Conservation (phyloP, 92 coral and sea anemone species). For the Desmophyllum pertusum region DNA sequence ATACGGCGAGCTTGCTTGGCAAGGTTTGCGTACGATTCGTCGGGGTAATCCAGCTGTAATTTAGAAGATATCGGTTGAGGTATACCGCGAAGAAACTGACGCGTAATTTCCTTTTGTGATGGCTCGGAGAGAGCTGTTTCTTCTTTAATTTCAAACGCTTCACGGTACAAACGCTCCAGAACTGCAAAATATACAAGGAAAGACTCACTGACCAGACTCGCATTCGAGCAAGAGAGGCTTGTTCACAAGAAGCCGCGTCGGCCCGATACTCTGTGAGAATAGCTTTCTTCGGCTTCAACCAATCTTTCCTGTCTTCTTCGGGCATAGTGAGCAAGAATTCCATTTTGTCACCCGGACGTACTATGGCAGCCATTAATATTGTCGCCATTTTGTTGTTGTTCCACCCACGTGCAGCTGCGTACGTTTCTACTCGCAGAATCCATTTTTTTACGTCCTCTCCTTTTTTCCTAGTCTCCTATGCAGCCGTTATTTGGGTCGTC, state of each 20-base stretch:
- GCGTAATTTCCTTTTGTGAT: not conserved
- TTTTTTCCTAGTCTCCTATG: too few relatives aligned
- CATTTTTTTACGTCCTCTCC: constrained; percentile 32
- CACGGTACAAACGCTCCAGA: not conserved
- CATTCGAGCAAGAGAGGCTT: too few relatives aligned
- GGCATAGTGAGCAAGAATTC: constrained; percentile 15
- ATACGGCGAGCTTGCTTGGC: constrained; percentile 42
- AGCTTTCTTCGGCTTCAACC: constrained; percentile 14
- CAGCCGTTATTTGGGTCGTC: too few relatives aligned
- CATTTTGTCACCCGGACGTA: constrained; percentile 6
- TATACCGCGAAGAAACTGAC: constrained; percentile 34
- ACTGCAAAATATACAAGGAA: not conserved
- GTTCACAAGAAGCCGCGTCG: constrained; percentile 6
- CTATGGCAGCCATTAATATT: too few relatives aligned
- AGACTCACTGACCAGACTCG: too few relatives aligned
- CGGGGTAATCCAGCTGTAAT: too few relatives aligned
- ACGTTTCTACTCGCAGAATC: constrained; percentile 22
- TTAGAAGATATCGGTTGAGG: not conserved
- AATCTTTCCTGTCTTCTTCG: constrained; percentile 8
- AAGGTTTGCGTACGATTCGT: not conserved
- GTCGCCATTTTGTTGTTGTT: not conserved
- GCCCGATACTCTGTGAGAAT: not conserved
- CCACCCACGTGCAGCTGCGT: constrained; percentile 4
- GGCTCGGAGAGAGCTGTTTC: not conserved
- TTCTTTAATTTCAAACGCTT: not conserved